Base-by-base conservation (phyloP, 2,797 vertebrate genomes). In the Enteromius treurensis region DNA sequence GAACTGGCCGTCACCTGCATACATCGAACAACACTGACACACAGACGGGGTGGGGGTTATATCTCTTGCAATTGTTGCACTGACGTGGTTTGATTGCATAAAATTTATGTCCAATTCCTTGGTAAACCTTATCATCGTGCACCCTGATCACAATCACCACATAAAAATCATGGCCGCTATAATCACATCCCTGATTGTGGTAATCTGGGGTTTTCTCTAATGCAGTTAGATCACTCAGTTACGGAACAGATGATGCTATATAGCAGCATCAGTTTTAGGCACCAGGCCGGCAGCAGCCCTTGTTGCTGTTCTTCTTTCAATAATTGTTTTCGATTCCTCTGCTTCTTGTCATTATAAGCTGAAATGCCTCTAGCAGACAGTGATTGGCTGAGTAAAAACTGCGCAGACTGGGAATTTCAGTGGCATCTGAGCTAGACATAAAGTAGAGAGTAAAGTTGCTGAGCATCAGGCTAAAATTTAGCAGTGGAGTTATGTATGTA, bases 321-420 rank as follows among this genome's bases (percentile, higher is more conserved):
- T 78, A 83, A 83, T 70, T 83, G 81, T 83, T 78, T 83, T 77
- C 75, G 51, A 78, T 77, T 83, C 65, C 53, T 83, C 26, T 47
- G 67, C 51, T 77, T 78, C 75, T 77, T 83, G 81, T 78, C 75
- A 83, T 83, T 78, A 62, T 69, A 70, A 70, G 40, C 81, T 78
- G 19, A 71, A 83, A 78, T 69, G 51, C 75, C 40, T 70, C 67
- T 15, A 78, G 81, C 65, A 83, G 81, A 62, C 81, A 70, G 49
- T 68, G 81, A 83, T 45, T 83, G 81, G 74, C 64, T 23, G 37
- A 70, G 75, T 83, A 47, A 83, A 83, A 83, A 70, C 65, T 78
- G 81, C 19, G 21, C 51, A 71, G 64, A 69, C 14, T 26, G 67
- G 10, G 51, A 47, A 60, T 69, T 49, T 49, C n/a, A 40, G 71